Evolutionary conservation across 2,797 vertebrate genomes (phyloP).

Genomic region (Ispidina lecontei): DNA sequence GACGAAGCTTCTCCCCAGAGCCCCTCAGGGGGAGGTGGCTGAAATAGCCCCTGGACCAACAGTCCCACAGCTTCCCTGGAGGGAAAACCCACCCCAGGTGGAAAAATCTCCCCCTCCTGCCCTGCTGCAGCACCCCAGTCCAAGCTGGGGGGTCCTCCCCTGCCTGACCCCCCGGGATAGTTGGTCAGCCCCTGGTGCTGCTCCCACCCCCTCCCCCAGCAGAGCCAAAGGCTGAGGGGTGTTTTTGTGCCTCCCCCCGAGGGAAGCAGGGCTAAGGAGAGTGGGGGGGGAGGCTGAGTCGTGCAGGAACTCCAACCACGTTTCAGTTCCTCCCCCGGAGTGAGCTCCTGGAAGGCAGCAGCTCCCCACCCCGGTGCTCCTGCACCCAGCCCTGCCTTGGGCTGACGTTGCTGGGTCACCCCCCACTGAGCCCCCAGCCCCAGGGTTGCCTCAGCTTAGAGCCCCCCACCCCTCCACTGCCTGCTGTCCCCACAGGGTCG

Average conservation of each 20-base stretch:
- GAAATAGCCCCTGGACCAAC: not conserved
- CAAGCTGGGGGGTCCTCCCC: not conserved
- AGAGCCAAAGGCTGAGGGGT: not conserved
- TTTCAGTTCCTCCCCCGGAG: conserved; percentile 41
- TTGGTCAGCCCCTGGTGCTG: fast-evolving
- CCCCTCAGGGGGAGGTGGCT: not conserved
- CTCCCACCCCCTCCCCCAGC: not conserved
- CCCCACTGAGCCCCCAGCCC: no score
- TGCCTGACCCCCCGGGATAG: fast-evolving
- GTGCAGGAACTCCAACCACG: not conserved
- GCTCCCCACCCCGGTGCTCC: not conserved
- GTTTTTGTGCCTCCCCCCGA: not conserved
- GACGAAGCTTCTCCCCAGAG: not conserved
- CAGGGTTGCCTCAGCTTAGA: no score
- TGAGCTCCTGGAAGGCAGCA: not conserved
- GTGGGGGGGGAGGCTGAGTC: not conserved
- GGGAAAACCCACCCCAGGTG: not conserved
- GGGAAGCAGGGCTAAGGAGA: not conserved
- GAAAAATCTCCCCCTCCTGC: not conserved
- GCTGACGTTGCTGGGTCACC: fast-evolving
- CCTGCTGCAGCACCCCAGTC: fast-evolving
- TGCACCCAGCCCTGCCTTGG: not conserved
- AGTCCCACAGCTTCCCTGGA: fast-evolving
- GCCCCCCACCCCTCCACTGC: no score
- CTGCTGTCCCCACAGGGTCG: conserved; percentile 81